Evolutionary conservation across 2,888 invertebrate species (phyloP).

Genomic region (Coelogynopora nodosa): DNA sequence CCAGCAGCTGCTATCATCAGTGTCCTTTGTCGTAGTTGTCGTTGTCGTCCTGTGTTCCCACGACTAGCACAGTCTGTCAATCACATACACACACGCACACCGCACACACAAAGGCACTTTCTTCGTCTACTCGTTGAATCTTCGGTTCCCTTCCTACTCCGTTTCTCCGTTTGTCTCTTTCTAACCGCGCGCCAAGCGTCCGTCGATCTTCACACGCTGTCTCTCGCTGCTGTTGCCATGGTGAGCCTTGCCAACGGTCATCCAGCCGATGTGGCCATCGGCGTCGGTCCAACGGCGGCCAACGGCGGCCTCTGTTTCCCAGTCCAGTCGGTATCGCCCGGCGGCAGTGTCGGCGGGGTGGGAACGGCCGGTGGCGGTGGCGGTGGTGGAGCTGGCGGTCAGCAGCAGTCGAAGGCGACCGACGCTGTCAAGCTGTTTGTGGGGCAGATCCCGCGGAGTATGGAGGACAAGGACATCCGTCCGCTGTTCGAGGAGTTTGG

Average conservation of each 20-base stretch:
- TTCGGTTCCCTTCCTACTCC: too few species aligned
- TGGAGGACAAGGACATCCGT: constrained; percentile 79
- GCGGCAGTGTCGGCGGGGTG: background rate
- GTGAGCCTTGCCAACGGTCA: background rate
- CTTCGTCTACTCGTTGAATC: too few species aligned
- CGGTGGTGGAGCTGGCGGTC: background rate
- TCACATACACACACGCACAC: too few species aligned
- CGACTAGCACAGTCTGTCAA: too few species aligned
- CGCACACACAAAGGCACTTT: too few species aligned
- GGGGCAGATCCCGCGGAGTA: constrained; percentile 83
- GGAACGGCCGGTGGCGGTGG: background rate
- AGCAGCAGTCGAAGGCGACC: constrained; percentile 26
- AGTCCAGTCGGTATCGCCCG: background rate
- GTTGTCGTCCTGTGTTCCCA: too few species aligned
- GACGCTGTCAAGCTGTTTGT: constrained; percentile 75
- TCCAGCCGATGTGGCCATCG: background rate
- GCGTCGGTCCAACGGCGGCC: background rate
- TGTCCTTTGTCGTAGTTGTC: too few species aligned
- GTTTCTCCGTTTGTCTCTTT: too few species aligned
- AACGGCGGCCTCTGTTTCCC: background rate
- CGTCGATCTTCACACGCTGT: too few species aligned
- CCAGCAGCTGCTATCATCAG: too few species aligned
- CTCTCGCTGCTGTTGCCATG: background rate
- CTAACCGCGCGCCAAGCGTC: too few species aligned
- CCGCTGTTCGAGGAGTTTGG: constrained; percentile 89